phyloP scores from a whole-genome alignment of 1,140 invertebrate species.

The Tetraneura akinire region DNA sequence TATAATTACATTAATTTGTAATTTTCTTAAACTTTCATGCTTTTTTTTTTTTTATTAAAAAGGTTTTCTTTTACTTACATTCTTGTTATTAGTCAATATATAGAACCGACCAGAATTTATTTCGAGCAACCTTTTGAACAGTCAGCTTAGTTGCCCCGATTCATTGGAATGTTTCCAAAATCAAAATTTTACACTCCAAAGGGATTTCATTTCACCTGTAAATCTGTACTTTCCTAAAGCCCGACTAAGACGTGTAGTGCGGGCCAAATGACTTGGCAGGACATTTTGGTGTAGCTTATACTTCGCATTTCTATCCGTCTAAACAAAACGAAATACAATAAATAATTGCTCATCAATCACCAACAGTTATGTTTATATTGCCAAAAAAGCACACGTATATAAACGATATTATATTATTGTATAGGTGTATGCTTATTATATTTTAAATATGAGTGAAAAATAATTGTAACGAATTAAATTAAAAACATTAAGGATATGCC shows the following conservation, averaged over 20 bases:
- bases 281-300: conserved; percentile 10
- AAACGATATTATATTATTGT: no score
- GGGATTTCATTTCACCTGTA: conserved; percentile 32
- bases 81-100: neutral
- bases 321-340: conserved; percentile 28
- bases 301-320: conserved; percentile 1
- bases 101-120: conserved; percentile 1
- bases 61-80: conserved; percentile 2
- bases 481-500: no score
- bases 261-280: conserved; percentile 42
- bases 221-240: conserved; percentile 27
- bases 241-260: neutral
- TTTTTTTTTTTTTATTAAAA: neutral
- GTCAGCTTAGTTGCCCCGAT: neutral
- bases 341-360: conserved; percentile 24
- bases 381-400: no score
- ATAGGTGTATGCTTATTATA: no score
- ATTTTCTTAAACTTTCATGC: neutral
- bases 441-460: no score
- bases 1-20: no score
- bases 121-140: conserved; percentile 19
- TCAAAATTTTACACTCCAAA: conserved; percentile 12
- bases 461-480: no score
- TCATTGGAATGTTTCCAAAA: conserved; percentile 34
- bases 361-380: neutral